Conservation (phyloP, 2,113 vertebrate genomes). For the Triplophysa siluroides region DNA sequence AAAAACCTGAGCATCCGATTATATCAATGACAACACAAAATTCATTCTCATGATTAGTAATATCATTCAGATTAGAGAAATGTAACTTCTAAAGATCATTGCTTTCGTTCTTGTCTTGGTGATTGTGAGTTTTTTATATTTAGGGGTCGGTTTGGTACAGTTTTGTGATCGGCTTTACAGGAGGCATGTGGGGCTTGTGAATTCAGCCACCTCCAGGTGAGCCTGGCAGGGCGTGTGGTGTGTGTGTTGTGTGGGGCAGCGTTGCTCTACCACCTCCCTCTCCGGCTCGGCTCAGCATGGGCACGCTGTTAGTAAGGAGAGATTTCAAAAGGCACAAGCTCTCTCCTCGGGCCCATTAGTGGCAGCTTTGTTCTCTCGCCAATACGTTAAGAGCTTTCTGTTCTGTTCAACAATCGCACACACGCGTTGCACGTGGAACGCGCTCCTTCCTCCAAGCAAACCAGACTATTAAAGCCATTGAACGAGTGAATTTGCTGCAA, state of each 20-base stretch:
- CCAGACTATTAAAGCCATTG: conserved; percentile 50
- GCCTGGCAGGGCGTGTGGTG: conserved; percentile 30
- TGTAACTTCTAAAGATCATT: too few relatives aligned
- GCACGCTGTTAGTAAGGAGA: conserved; percentile 48
- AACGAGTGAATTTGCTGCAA: conserved; percentile 49
- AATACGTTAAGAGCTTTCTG: conserved; percentile 49
- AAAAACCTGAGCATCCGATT: conserved; percentile 75
- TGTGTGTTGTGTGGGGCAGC: conserved; percentile 33
- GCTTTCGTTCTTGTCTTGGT: too few relatives aligned
- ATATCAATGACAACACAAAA: too few relatives aligned
- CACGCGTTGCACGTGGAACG: conserved; percentile 32
- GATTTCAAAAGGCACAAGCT: conserved; percentile 52
- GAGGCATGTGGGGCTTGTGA: background rate
- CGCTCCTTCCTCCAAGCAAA: conserved; percentile 32
- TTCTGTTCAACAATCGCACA: conserved; percentile 51
- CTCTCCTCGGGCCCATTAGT: conserved; percentile 55
- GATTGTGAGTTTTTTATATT: background rate
- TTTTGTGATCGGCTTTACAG: conserved; percentile 3
- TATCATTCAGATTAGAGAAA: too few relatives aligned
- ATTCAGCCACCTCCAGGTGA: conserved; percentile 55
- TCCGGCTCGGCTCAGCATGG: conserved; percentile 31
- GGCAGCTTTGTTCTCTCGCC: conserved; percentile 62
- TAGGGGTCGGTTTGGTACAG: background rate
- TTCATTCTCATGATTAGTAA: background rate
- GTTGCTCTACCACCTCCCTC: conserved; percentile 36